These are phyloP conservation scores for Gopherus flavomarginatus DNA, from an alignment of 2,113 vertebrate genomes.

Conservation along the genomic window DNA sequence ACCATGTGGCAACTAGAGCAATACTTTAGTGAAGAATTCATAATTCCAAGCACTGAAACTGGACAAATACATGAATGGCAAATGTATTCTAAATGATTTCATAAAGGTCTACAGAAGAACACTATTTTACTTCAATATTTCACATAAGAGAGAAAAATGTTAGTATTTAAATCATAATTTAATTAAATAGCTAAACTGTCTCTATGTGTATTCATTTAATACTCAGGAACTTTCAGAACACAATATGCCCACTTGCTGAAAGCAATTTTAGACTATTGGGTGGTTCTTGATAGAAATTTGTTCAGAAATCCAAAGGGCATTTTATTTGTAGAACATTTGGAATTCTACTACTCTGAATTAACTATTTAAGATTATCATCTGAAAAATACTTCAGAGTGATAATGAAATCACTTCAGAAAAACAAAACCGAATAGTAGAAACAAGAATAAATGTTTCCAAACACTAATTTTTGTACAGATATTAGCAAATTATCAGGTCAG, in stretches of 20 bases:
- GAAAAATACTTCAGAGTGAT: background rate
- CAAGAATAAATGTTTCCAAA: background rate
- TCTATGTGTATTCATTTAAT: background rate
- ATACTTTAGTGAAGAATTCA: constrained; percentile 37
- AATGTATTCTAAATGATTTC: background rate
- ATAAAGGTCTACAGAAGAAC: background rate
- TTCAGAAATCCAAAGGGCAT: background rate
- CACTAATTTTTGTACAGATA: background rate
- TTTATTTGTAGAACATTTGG: background rate
- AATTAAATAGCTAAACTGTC: constrained; percentile 33
- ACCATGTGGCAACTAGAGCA: background rate
- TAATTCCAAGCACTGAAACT: constrained; percentile 38
- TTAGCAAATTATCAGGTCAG: rapidly evolving
- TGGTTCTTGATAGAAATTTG: background rate
- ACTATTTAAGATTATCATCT: background rate
- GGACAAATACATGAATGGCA: background rate
- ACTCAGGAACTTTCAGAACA: background rate
- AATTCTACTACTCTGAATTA: background rate
- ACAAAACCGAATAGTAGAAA: background rate
- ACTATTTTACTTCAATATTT: constrained; percentile 9
- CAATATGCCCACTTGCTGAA: background rate
- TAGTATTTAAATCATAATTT: background rate
- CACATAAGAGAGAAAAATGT: background rate
- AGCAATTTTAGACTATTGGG: background rate
- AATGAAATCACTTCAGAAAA: background rate